These are phyloP conservation scores for Timandra comae DNA, from an alignment of 2,888 invertebrate species.

Conservation along the genomic window DNA sequence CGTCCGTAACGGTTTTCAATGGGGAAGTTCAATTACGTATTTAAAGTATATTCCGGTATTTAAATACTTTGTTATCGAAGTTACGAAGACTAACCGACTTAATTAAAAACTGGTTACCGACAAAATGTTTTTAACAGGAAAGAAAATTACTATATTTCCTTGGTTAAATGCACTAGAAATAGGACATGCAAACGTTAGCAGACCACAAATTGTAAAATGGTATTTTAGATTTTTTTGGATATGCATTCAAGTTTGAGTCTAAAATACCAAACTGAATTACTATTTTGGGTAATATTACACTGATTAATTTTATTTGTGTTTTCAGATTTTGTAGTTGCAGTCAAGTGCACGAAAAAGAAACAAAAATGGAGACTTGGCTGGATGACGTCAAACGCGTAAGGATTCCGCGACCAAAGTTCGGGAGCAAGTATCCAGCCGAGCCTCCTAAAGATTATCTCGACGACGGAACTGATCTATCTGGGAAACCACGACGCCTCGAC, in stretches of 20 bases:
- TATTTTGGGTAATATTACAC: no score
- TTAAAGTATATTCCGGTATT: constrained; percentile 1
- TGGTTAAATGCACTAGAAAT: neutral
- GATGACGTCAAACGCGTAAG: constrained; percentile 88
- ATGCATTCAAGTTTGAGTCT: no score
- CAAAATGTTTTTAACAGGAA: neutral
- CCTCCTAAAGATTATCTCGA: constrained; percentile 88
- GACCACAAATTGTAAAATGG: no score
- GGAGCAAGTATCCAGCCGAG: constrained; percentile 81
- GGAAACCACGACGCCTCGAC: constrained; percentile 65
- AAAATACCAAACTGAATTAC: no score
- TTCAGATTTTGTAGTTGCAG: constrained; percentile 7
- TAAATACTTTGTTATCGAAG: neutral
- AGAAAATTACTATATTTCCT: neutral
- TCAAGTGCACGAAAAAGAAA: no score
- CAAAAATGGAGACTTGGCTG: constrained; percentile 88
- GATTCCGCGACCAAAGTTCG: constrained; percentile 90
- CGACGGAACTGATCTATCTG: constrained; percentile 75
- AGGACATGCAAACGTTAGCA: no score
- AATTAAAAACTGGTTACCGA: neutral
- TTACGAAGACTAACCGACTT: constrained; percentile 3
- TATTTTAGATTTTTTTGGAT: no score
- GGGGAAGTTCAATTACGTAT: constrained; percentile 1
- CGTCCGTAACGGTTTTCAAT: constrained; percentile 3
- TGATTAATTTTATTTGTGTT: constrained; percentile 8